Base-by-base conservation (phyloP, 2,888 invertebrate genomes). In the Apotomis turbidana region DNA sequence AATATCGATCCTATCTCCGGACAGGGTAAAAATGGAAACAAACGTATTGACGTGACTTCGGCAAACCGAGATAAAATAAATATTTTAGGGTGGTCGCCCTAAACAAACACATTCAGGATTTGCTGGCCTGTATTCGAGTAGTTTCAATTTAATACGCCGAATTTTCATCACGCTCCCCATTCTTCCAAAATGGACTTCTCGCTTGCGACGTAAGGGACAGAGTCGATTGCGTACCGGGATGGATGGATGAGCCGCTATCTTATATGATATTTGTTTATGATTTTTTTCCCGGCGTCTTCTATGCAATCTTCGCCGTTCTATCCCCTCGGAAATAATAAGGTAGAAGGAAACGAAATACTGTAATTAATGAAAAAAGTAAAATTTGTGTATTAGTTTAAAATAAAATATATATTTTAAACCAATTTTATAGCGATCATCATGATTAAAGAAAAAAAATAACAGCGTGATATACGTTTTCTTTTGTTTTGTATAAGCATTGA, bases 41-140 rank as follows among this genome's bases (percentile, higher is more conserved):
- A 88, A 89, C 90, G 68, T 92, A 89, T 91, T 90, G 93, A 91
- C 91, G 92, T 85, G 90, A 90, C 90, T 90, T 89, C 92, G 91
- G 92, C 91, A 91, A 92, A 93, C 93, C 92, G 81, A 91, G 91
- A 91, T 93, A 93, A 90, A 92, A 93, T 92, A 93, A 93, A 93
- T 93, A 93, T 93, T 92, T 92, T 91, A 91, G 93, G 93, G 93
- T 91, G 92, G 86, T 90, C 88, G 89, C 88, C 93, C 93, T 93
- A 93, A 93, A 92, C 90, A 93, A 93, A 93, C 93, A 93, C 82
- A 85, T 85, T 84, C 87, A 85, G 88, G 91, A 92, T 93, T 93
- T 92, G 93, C 93, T 91, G 93, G 93, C 93, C 91, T 91, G 68
- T 72, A 72, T 80, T 89, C 93, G 91, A 92, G 91, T 91, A 91